A percentile compares a stretch with the other conserved stretches of the same genome.
phyloP scores from a whole-genome alignment of 2,797 vertebrate species.

The Moxostoma hubbsi region DNA sequence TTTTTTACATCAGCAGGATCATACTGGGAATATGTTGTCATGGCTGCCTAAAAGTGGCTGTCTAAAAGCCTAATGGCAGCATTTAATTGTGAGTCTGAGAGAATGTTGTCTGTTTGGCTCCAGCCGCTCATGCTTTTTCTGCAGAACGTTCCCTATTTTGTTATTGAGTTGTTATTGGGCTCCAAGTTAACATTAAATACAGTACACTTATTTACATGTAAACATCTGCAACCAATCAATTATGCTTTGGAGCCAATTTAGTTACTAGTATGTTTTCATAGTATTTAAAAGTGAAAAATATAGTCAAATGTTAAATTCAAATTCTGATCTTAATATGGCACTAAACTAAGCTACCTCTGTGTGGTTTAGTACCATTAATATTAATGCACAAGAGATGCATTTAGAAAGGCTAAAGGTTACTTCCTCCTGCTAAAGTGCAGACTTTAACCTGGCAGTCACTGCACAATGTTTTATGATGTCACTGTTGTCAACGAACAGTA shows the following conservation, averaged over 20 bases:
- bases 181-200: not conserved
- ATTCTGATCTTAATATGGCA: constrained; percentile 26
- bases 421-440: constrained; percentile 51
- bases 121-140: too few relatives aligned
- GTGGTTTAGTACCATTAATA: constrained; percentile 56
- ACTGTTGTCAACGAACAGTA: not conserved
- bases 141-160: not conserved
- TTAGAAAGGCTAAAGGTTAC: constrained; percentile 57
- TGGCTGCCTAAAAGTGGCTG: constrained; percentile 26
- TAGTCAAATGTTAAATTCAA: constrained; percentile 51
- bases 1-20: constrained; percentile 11
- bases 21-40: constrained; percentile 35
- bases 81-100: constrained; percentile 6
- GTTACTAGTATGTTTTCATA: constrained; percentile 15
- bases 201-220: not conserved
- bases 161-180: not conserved
- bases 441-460: not conserved
- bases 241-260: not conserved
- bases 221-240: not conserved
- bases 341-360: constrained; percentile 30
- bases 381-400: constrained; percentile 59
- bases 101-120: not conserved
- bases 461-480: not conserved
- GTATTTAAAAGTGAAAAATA: constrained; percentile 14
- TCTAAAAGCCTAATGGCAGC: not conserved